These are phyloP conservation scores for Popillia japonica DNA, from an alignment of 1,140 invertebrate genomes.

Conservation along the genomic window DNA sequence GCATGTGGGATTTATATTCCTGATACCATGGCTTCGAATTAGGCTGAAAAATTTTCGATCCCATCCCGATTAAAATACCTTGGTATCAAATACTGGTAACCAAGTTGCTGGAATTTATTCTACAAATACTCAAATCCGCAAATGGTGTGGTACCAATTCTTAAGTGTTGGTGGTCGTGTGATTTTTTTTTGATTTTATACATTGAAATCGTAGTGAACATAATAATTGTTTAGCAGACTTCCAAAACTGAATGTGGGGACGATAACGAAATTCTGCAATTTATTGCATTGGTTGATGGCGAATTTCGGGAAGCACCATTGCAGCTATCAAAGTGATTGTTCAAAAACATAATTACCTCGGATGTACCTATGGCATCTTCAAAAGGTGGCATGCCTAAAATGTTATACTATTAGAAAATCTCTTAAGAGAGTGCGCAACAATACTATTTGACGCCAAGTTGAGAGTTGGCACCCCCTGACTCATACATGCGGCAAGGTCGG, in stretches of 20 bases:
- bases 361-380: neutral
- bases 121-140: neutral
- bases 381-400: neutral
- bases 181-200: neutral
- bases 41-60: too few species aligned
- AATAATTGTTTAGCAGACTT: neutral
- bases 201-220: neutral
- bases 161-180: neutral
- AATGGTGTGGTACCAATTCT: constrained; percentile 6
- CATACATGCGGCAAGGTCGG: too few species aligned
- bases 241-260: neutral
- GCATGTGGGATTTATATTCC: neutral
- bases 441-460: too few species aligned
- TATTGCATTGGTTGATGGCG: neutral
- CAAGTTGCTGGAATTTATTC: neutral
- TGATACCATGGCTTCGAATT: neutral
- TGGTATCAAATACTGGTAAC: neutral
- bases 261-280: neutral
- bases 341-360: neutral
- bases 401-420: neutral
- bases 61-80: neutral
- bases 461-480: too few species aligned
- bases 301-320: neutral
- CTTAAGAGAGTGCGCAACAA: too few species aligned
- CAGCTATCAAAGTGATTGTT: neutral